phyloP scores from a whole-genome alignment of 2,888 invertebrate genomes.

The Pardosa pseudoannulata region DNA sequence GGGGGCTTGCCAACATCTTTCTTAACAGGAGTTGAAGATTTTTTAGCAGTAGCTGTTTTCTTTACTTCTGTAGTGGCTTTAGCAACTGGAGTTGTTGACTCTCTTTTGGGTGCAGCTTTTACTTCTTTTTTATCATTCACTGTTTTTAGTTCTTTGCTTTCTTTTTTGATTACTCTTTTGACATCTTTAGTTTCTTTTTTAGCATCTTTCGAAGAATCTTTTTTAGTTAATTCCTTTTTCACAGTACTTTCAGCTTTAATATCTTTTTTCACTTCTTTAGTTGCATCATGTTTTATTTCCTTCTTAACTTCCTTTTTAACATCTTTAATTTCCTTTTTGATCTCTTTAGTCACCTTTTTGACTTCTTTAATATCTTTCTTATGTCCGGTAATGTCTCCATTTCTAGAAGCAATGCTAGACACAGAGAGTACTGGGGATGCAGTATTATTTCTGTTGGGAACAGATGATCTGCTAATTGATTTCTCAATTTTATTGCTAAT shows the following conservation, averaged over 20 bases:
- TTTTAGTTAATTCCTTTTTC: constrained; percentile 43
- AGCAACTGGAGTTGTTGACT: not conserved
- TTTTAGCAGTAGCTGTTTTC: constrained; percentile 40
- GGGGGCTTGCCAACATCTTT: constrained; percentile 50
- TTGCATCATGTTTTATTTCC: constrained; percentile 27
- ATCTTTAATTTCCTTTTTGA: constrained; percentile 39
- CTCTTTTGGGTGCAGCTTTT: constrained; percentile 46
- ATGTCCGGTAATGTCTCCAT: constrained; percentile 32
- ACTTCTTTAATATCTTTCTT: constrained; percentile 43
- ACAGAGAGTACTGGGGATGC: constrained; percentile 58
- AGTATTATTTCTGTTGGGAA: constrained; percentile 62
- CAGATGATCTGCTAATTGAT: constrained; percentile 25
- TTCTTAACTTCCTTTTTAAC: constrained; percentile 41
- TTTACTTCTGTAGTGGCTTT: constrained; percentile 54
- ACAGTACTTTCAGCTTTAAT: constrained; percentile 29
- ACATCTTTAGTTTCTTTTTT: constrained; percentile 50
- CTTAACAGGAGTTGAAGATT: constrained; percentile 31
- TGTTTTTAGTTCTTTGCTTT: constrained; percentile 46
- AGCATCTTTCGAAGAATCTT: constrained; percentile 30
- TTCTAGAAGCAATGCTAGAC: constrained; percentile 56
- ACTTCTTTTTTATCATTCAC: constrained; percentile 29
- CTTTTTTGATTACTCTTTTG: constrained; percentile 48
- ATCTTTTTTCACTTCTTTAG: constrained; percentile 43
- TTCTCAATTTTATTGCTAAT: constrained; percentile 40
- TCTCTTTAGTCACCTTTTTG: constrained; percentile 31